Conservation (phyloP, 2,797 vertebrate genomes). For the Selene dorsalis region DNA sequence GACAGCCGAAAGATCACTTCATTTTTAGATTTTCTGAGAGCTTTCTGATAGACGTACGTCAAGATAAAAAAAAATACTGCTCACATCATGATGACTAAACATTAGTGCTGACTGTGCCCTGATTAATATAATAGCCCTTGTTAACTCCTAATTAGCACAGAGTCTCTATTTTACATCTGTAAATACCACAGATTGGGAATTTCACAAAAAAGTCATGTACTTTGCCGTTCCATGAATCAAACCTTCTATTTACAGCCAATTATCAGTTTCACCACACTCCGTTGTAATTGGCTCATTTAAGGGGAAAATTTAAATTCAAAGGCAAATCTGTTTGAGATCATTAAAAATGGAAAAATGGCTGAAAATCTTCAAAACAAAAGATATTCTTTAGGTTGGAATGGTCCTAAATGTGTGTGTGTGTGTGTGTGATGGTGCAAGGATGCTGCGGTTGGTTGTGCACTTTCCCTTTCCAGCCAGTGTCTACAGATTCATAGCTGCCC, state of each 20-base stretch:
- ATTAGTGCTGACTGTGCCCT: constrained; percentile 37
- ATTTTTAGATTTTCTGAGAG: neutral
- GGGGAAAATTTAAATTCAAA: constrained; percentile 13
- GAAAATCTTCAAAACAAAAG: neutral
- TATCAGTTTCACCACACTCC: constrained; percentile 28
- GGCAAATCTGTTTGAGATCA: constrained; percentile 34
- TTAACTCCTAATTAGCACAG: constrained; percentile 62
- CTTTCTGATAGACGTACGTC: constrained; percentile 8
- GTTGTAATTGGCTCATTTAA: constrained; percentile 55
- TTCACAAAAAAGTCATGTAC: constrained; percentile 37
- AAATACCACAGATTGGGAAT: constrained; percentile 58
- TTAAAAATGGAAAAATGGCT: constrained; percentile 13
- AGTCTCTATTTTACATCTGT: constrained; percentile 51
- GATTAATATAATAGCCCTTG: constrained; percentile 59
- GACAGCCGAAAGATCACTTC: constrained; percentile 14
- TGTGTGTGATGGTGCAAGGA: neutral
- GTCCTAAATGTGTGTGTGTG: neutral
- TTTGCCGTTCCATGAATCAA: constrained; percentile 41
- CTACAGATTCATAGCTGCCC: constrained; percentile 58
- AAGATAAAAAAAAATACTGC: neutral
- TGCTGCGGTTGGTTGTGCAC: constrained; percentile 10
- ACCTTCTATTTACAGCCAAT: constrained; percentile 57
- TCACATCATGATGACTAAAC: constrained; percentile 4
- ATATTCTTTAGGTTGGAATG: neutral
- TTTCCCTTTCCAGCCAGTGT: constrained; percentile 36